A percentile compares a stretch with the other conserved stretches of the same genome.
phyloP scores from a whole-genome alignment of 2,797 vertebrate species.

The Epinephelus coioides region DNA sequence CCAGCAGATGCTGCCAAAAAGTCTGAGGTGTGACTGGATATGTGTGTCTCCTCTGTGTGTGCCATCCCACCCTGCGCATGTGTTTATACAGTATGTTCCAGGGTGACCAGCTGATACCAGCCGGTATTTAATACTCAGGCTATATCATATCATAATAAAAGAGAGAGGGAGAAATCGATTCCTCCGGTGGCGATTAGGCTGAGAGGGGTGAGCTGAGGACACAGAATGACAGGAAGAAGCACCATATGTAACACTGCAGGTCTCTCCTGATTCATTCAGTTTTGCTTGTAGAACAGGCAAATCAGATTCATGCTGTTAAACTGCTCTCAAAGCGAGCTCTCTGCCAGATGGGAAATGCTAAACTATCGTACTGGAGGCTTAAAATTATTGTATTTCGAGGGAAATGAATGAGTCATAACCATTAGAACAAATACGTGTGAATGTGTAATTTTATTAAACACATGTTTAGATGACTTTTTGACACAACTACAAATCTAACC shows the following conservation, averaged over 20 bases:
- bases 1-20: conserved; percentile 65
- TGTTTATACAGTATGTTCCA: conserved; percentile 13
- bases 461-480: too few species aligned
- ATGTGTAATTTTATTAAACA: too few species aligned
- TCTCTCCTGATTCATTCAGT: neutral
- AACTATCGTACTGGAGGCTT: too few species aligned
- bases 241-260: conserved; percentile 5
- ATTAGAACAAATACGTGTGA: too few species aligned
- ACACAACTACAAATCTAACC: too few species aligned
- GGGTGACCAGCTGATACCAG: conserved; percentile 32
- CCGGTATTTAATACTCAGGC: conserved; percentile 43
- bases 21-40: conserved; percentile 50
- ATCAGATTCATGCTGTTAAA: conserved; percentile 1
- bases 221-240: conserved; percentile 1
- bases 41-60: conserved; percentile 20
- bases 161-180: neutral
- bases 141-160: conserved; percentile 17
- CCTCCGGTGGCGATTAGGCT: conserved; percentile 8
- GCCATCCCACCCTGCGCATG: conserved; percentile 12
- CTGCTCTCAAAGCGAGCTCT: neutral
- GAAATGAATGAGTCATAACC: too few species aligned
- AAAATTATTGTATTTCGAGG: too few species aligned
- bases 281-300: neutral
- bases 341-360: too few species aligned
- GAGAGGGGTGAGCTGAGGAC: conserved; percentile 47